Conservation (phyloP, 2,797 vertebrate genomes). For the Galaxias olidus region DNA sequence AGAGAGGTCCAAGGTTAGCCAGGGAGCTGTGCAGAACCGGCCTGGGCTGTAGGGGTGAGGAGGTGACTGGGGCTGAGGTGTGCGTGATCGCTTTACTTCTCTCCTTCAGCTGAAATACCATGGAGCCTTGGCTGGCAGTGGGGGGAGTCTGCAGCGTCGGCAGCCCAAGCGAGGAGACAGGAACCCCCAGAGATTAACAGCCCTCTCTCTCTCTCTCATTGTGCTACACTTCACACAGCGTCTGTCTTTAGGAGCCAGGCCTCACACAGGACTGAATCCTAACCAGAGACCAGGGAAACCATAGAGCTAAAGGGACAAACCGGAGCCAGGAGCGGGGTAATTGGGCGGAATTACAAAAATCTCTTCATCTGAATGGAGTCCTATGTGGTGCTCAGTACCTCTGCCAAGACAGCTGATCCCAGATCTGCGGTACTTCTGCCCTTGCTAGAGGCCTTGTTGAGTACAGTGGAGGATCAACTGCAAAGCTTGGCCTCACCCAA, state of each 20-base stretch:
- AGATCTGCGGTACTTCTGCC: too few species aligned
- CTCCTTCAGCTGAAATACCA: conserved; percentile 44
- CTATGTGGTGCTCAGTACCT: too few species aligned
- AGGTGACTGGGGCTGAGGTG: conserved; percentile 38
- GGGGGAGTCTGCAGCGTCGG: neutral
- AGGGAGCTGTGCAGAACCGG: neutral
- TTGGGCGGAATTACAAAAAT: too few species aligned
- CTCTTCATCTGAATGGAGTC: too few species aligned
- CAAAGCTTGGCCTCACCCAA: neutral
- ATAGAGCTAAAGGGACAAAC: neutral
- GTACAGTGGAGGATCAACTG: neutral
- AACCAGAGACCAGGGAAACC: too few species aligned
- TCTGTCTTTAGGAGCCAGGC: too few species aligned
- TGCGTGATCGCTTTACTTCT: conserved; percentile 57
- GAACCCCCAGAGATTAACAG: neutral
- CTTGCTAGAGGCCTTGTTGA: too few species aligned
- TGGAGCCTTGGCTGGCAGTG: conserved; percentile 23
- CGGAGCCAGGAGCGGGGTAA: neutral
- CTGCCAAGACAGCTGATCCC: too few species aligned
- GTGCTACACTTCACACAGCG: neutral
- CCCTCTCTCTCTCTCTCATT: neutral
- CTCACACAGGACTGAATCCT: too few species aligned
- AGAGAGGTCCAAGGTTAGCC: neutral
- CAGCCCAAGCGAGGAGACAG: neutral
- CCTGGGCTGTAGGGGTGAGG: conserved; percentile 21